Conservation (phyloP, 2,888 invertebrate genomes). For the Seira ritae region DNA sequence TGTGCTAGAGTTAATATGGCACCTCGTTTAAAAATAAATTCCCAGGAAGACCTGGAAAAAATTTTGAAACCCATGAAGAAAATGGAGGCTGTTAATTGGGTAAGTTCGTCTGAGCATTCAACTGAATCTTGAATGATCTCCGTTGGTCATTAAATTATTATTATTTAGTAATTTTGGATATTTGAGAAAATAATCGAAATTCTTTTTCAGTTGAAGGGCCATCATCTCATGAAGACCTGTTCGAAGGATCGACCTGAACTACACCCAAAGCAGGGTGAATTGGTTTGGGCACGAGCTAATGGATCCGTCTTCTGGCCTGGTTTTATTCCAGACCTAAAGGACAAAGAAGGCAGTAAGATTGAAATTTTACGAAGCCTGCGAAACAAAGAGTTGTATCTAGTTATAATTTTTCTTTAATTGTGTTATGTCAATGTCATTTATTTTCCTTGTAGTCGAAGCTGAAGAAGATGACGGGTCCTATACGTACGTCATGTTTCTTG, state of each 20-base stretch:
- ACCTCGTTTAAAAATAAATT: not conserved
- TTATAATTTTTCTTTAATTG: not conserved
- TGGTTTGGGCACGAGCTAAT: constrained; percentile 61
- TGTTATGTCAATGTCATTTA: not conserved
- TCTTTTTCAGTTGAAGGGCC: constrained; percentile 53
- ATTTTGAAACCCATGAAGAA: not conserved
- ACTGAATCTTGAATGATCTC: too few species aligned
- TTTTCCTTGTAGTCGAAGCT: not conserved
- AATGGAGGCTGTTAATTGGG: not conserved
- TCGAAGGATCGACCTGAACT: not conserved
- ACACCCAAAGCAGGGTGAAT: constrained; percentile 34
- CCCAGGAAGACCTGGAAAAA: not conserved
- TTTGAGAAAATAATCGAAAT: not conserved
- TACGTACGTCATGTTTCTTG: constrained; percentile 61
- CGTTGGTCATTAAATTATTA: too few species aligned
- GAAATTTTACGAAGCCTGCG: not conserved
- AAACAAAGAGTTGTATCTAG: not conserved
- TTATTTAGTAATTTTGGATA: not conserved
- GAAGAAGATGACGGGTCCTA: constrained; percentile 20
- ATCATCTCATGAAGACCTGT: constrained; percentile 45
- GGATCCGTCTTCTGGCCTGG: constrained; percentile 68
- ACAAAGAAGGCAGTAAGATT: constrained; percentile 48
- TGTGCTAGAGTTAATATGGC: not conserved
- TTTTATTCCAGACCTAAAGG: constrained; percentile 53
- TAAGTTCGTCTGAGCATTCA: too few species aligned